Evolutionary conservation across 30 jellyfish, hydroid and myxozoan species (phyloP), one percentile per base, ranked within the genome.

Genomic region (Aurelia sp.): DNA sequence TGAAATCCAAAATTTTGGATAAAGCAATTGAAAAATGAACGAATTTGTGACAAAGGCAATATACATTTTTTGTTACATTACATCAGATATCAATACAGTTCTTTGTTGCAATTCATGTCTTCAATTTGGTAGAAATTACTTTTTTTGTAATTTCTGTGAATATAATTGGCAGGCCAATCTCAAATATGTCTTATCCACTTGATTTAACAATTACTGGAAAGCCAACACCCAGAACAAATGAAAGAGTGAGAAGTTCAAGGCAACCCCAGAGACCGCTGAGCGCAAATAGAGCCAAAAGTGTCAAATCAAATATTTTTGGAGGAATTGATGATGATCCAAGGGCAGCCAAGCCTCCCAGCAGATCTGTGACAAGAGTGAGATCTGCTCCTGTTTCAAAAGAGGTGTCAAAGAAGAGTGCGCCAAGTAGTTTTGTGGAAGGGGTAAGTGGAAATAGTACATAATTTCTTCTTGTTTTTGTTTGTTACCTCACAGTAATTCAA

Each of bases 151-250:
- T 38, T 38, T 38, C 50, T 1, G 50, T 38, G 0, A 4, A 38
- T 38, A 38, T 38, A 5, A 38, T 38, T 38, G 50, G 50, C 50
- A 38, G 50, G 9, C 50, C 2, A 27, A 21, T 47, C 60, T 27
- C 21, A 21, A 52, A 64, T 16, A 90, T 90, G 97, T 82, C 97
- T 5, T 82, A 21, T 75, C 93, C 97, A 20, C 75, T 90, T 16
- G 94, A 82, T 83, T 40, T 90, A 38, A 78, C 97, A 20, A 64
- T 90, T 81, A 90, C 90, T 55, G 97, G 97, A 17, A 90, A 90
- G 84, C 94, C 97, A 12, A 68, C 97, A 3, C 97, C 97, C 55
- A 61, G 97, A 30, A 77, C 96, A 75, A 82, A 72, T 11, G 88
- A 85, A 30, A 81, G 89, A 50, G 88, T 94, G 3, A 92, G 92